Conservation (phyloP, 2,113 vertebrate genomes). For the Procavia capensis region DNA sequence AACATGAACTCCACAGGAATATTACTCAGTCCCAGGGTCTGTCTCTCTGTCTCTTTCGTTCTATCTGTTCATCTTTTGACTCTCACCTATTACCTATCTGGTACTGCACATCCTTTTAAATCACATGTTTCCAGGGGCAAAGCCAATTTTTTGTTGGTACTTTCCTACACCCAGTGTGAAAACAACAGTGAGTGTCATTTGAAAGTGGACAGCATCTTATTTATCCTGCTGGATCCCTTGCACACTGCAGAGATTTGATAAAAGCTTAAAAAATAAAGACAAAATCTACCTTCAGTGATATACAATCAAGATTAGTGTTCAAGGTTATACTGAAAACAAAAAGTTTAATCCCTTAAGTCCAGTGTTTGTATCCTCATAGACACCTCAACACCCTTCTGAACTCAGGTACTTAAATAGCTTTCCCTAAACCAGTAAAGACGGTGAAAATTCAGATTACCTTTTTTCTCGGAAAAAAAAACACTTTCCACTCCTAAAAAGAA, state of each 20-base stretch:
- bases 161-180: conserved; percentile 8
- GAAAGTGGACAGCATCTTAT: conserved; percentile 25
- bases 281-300: not conserved
- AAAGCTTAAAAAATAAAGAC: conserved; percentile 35
- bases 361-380: not conserved
- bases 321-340: conserved; percentile 23
- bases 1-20: not conserved
- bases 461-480: not conserved
- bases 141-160: not conserved
- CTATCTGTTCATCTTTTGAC: not conserved
- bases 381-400: not conserved
- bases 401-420: not conserved
- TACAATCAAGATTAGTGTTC: not conserved
- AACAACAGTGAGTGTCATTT: conserved; percentile 39
- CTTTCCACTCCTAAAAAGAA: conserved; percentile 8
- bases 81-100: not conserved
- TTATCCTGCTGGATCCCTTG: conserved; percentile 19
- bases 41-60: not conserved
- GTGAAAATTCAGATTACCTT: not conserved
- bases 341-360: not conserved
- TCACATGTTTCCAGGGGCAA: conserved; percentile 31
- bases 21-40: not conserved
- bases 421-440: not conserved
- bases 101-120: not conserved
- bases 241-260: conserved; percentile 1